Evolutionary conservation across 2,113 vertebrate species (phyloP), one percentile per base, ranked within the genome.

Genomic region (Procavia capensis): DNA sequence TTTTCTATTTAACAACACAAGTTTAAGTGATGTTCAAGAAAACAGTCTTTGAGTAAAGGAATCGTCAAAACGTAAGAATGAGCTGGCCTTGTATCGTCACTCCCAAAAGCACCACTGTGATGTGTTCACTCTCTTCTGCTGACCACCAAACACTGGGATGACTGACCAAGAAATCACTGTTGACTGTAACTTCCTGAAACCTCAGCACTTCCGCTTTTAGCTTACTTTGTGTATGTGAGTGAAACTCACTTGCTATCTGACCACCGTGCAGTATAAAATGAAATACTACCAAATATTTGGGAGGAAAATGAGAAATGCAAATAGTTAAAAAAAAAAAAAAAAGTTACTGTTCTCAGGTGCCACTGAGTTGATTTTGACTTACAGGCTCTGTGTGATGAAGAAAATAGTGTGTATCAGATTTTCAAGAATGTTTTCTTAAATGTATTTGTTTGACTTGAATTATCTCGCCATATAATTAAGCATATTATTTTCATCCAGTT

Each of bases 1-100:
- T n/a, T n/a, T n/a, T n/a, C n/a, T n/a, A n/a, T n/a, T n/a, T n/a
- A n/a, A n/a, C n/a, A 88, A 82, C 41, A 80, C 68, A 68, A 54
- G 76, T 85, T 78, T 72, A 43, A 74, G 19, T 54, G 34, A 83
- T 57, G 16, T 78, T 94, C 63, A 80, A 2, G 64, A 27, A 90
- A 79, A 47, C n/a, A 29, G 70, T 13, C 64, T 94, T 92, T 81
- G 80, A n/a, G 39, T 45, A 95, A 27, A 59, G 61, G 54, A 84
- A 75, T 14, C 90, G 36, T 11, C 85, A 75, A 78, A 50, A 85
- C 22, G 0, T 50, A 47, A 70, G 41, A 70, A 90, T 17, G 17
- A 76, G 90, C 54, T 66, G 50, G 90, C 41, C 34, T 84, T 63
- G 20, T 4, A 45, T 83, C 54, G 47, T 25, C 36, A 61, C 31